Percentiles rank a stretch among this genome's conserved stretches.
Conservation (phyloP, 2,797 vertebrate genomes). For the Chelidonichthys spinosus region DNA sequence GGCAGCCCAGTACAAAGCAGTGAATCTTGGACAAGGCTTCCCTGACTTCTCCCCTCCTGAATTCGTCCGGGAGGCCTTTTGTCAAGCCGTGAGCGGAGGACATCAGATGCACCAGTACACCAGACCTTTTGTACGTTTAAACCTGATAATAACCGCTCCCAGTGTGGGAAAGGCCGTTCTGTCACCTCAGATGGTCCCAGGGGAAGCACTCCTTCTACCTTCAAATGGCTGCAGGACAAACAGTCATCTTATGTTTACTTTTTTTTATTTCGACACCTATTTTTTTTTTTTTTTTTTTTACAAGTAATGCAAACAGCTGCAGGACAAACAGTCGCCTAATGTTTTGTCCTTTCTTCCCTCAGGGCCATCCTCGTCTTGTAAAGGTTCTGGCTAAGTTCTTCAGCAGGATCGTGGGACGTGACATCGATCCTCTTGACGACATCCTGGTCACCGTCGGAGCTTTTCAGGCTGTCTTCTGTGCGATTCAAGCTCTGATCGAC, state of each 20-base stretch:
- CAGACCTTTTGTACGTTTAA: slow-evolving; percentile 87
- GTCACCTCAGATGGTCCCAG: no score
- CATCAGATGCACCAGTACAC: slow-evolving; percentile 94
- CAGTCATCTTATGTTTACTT: neutral
- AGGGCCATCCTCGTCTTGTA: slow-evolving; percentile 93
- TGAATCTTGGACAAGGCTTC: slow-evolving; percentile 96
- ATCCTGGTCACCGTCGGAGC: slow-evolving; percentile 94
- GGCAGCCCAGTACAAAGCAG: slow-evolving; percentile 83
- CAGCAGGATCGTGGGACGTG: slow-evolving; percentile 85
- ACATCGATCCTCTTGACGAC: slow-evolving; percentile 88
- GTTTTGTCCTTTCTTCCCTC: slow-evolving; percentile 21
- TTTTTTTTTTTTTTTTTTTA: no score
- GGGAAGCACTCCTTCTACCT: no score
- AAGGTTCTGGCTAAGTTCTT: slow-evolving; percentile 90
- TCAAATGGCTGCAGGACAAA: neutral
- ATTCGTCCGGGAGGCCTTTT: slow-evolving; percentile 88
- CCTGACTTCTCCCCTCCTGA: slow-evolving; percentile 92
- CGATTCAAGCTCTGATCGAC: slow-evolving; percentile 93
- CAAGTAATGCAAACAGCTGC: neutral
- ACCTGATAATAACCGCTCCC: no score
- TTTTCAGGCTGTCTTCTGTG: slow-evolving; percentile 91
- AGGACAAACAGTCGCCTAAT: neutral
- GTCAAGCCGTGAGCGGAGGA: slow-evolving; percentile 80
- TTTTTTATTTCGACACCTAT: no score
- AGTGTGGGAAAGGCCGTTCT: no score